Percentiles rank a stretch among this genome's conserved stretches.
Evolutionary conservation across 1,140 invertebrate genomes (phyloP).

Genomic region (Phthorimaea operculella): DNA sequence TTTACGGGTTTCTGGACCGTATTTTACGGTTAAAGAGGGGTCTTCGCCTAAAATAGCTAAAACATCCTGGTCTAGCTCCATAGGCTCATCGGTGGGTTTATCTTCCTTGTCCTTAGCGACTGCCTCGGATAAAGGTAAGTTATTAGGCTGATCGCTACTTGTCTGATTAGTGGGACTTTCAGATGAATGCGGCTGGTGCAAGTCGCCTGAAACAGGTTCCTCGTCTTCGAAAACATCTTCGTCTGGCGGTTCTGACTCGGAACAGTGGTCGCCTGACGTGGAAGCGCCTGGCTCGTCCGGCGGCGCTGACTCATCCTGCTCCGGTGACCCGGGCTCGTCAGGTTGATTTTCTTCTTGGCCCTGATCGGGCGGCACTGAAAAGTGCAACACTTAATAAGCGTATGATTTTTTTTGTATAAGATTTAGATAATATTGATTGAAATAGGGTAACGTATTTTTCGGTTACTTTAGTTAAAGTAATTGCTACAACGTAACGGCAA

Average conservation of each 20-base stretch:
- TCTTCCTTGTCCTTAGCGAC: too few relatives aligned
- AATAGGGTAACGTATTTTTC: not conserved
- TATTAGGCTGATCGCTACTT: not conserved
- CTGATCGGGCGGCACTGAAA: not conserved
- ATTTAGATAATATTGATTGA: not conserved
- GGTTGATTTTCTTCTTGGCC: not conserved
- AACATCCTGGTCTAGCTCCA: not conserved
- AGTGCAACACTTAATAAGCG: not conserved
- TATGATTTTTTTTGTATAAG: not conserved
- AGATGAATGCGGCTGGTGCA: not conserved
- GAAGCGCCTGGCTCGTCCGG: too few relatives aligned
- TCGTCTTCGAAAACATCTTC: not conserved
- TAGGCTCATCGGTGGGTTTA: not conserved
- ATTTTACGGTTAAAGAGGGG: not conserved
- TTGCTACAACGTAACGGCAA: not conserved
- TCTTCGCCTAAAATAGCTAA: conserved; percentile 7
- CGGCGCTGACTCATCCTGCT: not conserved
- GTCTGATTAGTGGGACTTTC: not conserved
- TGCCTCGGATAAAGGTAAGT: not conserved
- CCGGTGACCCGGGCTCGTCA: not conserved
- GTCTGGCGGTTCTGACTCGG: not conserved
- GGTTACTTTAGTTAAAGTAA: not conserved
- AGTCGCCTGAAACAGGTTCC: not conserved
- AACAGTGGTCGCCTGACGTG: not conserved
- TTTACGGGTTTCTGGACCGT: conserved; percentile 2